phyloP scores from a whole-genome alignment of 2,113 vertebrate genomes.

The Bubo blakistoni region DNA sequence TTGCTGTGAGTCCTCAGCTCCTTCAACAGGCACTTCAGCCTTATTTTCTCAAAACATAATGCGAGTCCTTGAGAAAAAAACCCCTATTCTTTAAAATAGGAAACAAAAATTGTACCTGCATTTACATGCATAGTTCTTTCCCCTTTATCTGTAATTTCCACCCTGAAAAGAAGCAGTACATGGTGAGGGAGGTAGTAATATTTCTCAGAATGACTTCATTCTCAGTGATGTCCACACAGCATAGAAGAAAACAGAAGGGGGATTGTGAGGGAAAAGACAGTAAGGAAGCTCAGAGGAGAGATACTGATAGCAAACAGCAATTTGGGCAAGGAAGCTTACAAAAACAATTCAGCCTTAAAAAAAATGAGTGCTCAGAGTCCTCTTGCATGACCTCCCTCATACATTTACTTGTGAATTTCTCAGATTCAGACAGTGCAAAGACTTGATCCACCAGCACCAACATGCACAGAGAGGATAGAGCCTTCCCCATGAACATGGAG shows the following conservation, averaged over 20 bases:
- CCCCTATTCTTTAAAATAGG: neutral
- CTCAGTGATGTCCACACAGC: neutral
- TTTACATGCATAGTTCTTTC: rapidly evolving
- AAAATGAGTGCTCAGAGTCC: neutral
- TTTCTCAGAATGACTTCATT: rapidly evolving
- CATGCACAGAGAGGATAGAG: rapidly evolving
- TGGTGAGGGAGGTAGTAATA: rapidly evolving
- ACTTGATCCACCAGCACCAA: too few species aligned
- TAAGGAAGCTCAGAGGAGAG: neutral
- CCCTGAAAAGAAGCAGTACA: rapidly evolving
- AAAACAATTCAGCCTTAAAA: neutral
- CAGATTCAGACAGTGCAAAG: rapidly evolving
- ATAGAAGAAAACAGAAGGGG: neutral
- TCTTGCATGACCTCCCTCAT: too few species aligned
- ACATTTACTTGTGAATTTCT: neutral
- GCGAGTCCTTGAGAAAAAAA: neutral
- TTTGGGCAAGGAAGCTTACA: neutral
- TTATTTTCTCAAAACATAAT: neutral
- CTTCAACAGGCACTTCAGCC: neutral
- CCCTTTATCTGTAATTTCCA: rapidly evolving
- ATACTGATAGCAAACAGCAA: neutral
- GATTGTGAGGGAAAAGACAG: rapidly evolving
- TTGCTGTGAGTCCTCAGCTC: neutral
- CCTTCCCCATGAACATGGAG: rapidly evolving
- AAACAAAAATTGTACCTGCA: rapidly evolving